Evolutionary conservation across 2,797 vertebrate species (phyloP).

Genomic region (Poeciliopsis turneri): DNA sequence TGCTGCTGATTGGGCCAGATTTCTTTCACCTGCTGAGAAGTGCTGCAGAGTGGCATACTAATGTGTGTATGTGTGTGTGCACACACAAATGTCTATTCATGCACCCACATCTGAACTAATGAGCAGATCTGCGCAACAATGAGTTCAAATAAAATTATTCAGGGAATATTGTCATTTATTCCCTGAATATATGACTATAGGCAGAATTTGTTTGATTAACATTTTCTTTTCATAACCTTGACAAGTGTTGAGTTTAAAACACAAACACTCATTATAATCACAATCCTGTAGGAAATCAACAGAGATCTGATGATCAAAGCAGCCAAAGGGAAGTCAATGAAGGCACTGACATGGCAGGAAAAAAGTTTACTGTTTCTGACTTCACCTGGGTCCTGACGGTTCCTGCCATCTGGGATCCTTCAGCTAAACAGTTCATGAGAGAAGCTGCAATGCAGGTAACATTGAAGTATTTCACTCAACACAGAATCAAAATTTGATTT

Average conservation of each 20-base stretch:
- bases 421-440: slow-evolving; percentile 32
- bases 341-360: background rate
- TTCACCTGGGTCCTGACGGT: slow-evolving; percentile 4
- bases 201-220: background rate
- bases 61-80: no score
- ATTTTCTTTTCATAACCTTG: background rate
- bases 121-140: background rate
- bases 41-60: no score
- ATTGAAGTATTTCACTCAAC: no score
- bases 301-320: background rate
- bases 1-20: no score
- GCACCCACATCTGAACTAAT: no score
- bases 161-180: background rate
- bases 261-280: background rate
- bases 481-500: no score
- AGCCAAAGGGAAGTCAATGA: background rate
- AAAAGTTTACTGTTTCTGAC: background rate
- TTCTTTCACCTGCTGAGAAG: no score
- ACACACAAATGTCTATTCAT: no score
- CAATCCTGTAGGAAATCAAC: background rate
- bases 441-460: background rate
- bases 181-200: no score
- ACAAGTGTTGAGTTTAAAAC: background rate
- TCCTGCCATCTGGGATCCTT: slow-evolving; percentile 13
- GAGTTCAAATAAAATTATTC: background rate